These are phyloP conservation scores for Paramuricea clavata DNA, from an alignment of 92 coral and sea anemone species.

Conservation along the genomic window DNA sequence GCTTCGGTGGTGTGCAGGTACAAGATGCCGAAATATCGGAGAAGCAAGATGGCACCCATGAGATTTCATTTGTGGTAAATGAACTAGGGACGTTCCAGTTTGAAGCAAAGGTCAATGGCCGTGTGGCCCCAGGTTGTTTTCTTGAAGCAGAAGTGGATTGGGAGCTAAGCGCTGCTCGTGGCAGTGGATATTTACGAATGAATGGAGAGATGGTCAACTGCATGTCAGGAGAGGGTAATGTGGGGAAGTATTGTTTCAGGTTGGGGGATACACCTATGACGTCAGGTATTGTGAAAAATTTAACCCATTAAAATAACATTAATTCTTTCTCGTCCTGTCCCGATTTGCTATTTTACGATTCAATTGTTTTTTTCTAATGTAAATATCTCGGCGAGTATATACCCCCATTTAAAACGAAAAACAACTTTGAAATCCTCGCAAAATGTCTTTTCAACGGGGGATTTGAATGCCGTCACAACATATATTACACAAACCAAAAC, in stretches of 20 bases:
- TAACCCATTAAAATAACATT: too few relatives aligned
- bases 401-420: too few relatives aligned
- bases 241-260: conserved; percentile 4
- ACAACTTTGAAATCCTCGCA: too few relatives aligned
- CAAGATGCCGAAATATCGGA: neutral
- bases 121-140: conserved; percentile 8
- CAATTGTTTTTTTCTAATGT: too few relatives aligned
- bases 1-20: neutral
- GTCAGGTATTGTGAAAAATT: neutral
- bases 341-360: too few relatives aligned
- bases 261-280: conserved; percentile 10
- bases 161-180: neutral
- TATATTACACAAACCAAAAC: too few relatives aligned
- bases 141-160: neutral
- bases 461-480: too few relatives aligned
- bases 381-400: too few relatives aligned
- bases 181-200: neutral
- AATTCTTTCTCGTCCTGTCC: too few relatives aligned
- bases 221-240: conserved; percentile 27
- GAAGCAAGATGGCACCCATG: conserved; percentile 5
- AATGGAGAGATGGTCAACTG: neutral
- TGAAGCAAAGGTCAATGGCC: conserved; percentile 17
- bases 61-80: neutral
- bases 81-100: neutral
- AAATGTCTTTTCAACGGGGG: too few relatives aligned